Base-by-base conservation (phyloP, 2,113 vertebrate genomes). In the Poeciliopsis retropinna region DNA sequence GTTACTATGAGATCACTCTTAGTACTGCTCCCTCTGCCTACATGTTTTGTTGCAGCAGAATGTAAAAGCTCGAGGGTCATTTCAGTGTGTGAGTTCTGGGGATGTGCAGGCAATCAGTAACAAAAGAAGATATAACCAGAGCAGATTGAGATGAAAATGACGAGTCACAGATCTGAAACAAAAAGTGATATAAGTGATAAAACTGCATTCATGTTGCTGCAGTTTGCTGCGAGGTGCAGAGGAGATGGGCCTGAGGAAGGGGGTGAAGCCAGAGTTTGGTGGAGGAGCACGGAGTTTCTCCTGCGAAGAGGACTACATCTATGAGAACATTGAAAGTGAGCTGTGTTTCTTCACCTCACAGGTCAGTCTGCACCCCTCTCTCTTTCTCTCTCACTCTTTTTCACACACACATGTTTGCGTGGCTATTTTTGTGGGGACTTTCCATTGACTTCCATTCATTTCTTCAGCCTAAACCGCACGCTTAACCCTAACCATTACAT, bases 221-320 rank as follows among this genome's bases (percentile, higher is more conserved):
- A 99, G 98, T 86, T 90, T 99, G 85, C 92, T 99, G 88, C 96
- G 97, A 15, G 98, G 98, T 0, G 98, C 97, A 0, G 98, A 99
- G 7, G 97, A 98, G 87, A 95, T 97, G 63, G 96, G 97, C 12
- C 92, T 98, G 85, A 94, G 96, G 65, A 99, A 99, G 81, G 87
- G 94, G 0, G 96, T 99, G 84, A 98, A 98, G 86, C 93, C 96
- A 0, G 97, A 99, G 84, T 99, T 97, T 0, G 98, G 97, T 0
- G 96, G 96, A 1, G 98, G 98, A 8, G 95, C 95, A 4, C 89
- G 96, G 5, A 93, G 93, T 86, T 99, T 98, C 93, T 98, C 96
- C 22, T 98, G 97, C 6, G 97, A 99, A 79, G 98, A 99, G 88
- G 97, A 98, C 83, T 98, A 97, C 90, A 99, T 99, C 93, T 99